Base-by-base conservation (phyloP, 2,888 invertebrate species). In the Amphipoea lucens region DNA sequence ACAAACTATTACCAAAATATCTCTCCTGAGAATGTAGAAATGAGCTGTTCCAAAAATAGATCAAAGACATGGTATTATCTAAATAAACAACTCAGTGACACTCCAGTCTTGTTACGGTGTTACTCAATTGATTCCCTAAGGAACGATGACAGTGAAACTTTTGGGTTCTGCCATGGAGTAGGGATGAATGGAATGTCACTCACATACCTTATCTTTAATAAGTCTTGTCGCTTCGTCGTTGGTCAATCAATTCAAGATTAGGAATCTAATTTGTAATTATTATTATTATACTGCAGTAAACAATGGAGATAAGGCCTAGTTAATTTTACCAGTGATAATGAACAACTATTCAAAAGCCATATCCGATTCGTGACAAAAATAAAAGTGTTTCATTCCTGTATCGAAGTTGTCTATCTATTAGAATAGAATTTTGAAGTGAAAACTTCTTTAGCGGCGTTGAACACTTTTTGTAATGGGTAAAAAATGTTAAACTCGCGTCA, bases 141-240 rank as follows among this genome's bases (percentile, higher is more conserved):
- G 87, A 74, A 66, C 66, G 20, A 79, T 77, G 70, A 82, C 77
- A 82, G 65, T 57, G 54, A 87, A 85, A 87, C 63, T 85, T 87
- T 85, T 62, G 70, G 79, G 83, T 69, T 40, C n/a, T 45, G 1
- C 9, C 74, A 79, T 12, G n/a, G 82, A 81, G 65, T 54, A 77
- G 0, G 29, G 7, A 23, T 0, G 0, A 81, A 82, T 82, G 82
- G 69, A 81, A n/a, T 54, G 45, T n/a, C 67, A 76, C 12, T 23
- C 17, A 11, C 11, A n/a, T 4, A 57, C 14, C 9, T 45, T 23
- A 6, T 1, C 45, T 75, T 20, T 1, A 29, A 42, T 20, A n/a
- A 29, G 11, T 66, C 57, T 66, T 45, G 2, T 17, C 14, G n/a
- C 23, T 45, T 36, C 23, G 40, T 74, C 7, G 42, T 36, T 65